Percentiles rank a stretch among this genome's conserved stretches.
phyloP scores from a whole-genome alignment of 2,888 invertebrate genomes.

The Notodonta dromedarius region DNA sequence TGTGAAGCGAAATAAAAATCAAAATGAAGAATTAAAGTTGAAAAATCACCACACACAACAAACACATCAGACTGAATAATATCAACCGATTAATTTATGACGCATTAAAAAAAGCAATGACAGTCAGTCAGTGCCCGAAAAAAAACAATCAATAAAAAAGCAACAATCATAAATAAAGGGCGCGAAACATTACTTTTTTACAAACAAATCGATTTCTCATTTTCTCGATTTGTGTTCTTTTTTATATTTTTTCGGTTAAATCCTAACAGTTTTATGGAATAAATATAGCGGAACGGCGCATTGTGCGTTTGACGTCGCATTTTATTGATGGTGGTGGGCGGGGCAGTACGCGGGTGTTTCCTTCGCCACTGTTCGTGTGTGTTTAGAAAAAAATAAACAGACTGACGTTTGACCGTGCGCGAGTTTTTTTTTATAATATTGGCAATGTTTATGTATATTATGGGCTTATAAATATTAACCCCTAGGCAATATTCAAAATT shows the following conservation, averaged over 20 bases:
- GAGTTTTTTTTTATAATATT: neutral
- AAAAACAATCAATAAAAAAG: constrained; percentile 6
- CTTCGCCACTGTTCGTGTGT: constrained; percentile 39
- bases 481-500: no score
- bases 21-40: no score
- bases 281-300: constrained; percentile 11
- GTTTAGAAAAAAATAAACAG: constrained; percentile 35
- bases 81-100: constrained; percentile 1
- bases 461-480: neutral
- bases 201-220: constrained; percentile 34
- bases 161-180: constrained; percentile 6
- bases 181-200: constrained; percentile 5
- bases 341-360: constrained; percentile 46
- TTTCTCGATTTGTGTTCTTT: constrained; percentile 2
- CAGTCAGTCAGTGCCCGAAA: constrained; percentile 1
- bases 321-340: constrained; percentile 20
- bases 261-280: constrained; percentile 8
- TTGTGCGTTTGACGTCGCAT: constrained; percentile 25
- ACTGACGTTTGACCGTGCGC: constrained; percentile 19
- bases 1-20: no score
- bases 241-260: constrained; percentile 4
- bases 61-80: neutral
- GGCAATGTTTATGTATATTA: neutral
- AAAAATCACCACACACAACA: no score
- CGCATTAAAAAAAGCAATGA: neutral